Conservation (phyloP, 2,113 vertebrate genomes). For the Callocephalon fimbriatum region DNA sequence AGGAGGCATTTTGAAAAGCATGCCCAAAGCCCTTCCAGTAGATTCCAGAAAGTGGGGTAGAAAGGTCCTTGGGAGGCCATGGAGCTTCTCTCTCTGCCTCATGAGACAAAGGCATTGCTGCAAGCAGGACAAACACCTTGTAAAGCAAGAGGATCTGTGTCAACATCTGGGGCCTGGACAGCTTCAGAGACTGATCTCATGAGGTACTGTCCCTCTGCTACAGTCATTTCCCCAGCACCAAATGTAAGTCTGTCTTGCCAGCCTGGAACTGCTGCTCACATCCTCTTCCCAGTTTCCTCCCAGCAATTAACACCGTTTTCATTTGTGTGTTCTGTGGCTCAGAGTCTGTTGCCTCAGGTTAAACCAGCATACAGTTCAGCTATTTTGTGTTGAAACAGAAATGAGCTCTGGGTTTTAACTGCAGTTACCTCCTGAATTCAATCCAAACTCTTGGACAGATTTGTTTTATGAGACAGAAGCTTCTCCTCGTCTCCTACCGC, state of each 20-base stretch:
- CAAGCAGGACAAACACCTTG: neutral
- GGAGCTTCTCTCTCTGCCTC: neutral
- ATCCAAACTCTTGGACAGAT: neutral
- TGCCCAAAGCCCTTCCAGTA: neutral
- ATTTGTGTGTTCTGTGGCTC: neutral
- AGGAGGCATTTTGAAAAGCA: neutral
- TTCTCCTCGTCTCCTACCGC: conserved; percentile 16
- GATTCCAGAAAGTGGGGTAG: neutral
- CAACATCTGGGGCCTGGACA: neutral
- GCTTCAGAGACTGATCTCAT: neutral
- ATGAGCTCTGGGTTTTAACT: neutral
- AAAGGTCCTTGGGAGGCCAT: neutral
- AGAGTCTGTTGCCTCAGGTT: neutral
- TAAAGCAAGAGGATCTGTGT: neutral
- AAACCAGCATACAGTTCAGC: neutral
- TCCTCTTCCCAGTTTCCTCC: neutral
- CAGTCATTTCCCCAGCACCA: neutral
- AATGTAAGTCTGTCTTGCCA: neutral
- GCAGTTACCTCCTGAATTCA: conserved; percentile 5
- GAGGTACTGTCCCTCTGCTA: neutral
- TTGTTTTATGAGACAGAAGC: neutral
- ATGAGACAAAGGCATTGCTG: neutral
- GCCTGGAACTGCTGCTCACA: neutral
- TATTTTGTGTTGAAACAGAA: conserved; percentile 7
- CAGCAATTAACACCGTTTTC: neutral